phyloP scores from a whole-genome alignment of 1,140 invertebrate species.

The Camponotus pennsylvanicus region DNA sequence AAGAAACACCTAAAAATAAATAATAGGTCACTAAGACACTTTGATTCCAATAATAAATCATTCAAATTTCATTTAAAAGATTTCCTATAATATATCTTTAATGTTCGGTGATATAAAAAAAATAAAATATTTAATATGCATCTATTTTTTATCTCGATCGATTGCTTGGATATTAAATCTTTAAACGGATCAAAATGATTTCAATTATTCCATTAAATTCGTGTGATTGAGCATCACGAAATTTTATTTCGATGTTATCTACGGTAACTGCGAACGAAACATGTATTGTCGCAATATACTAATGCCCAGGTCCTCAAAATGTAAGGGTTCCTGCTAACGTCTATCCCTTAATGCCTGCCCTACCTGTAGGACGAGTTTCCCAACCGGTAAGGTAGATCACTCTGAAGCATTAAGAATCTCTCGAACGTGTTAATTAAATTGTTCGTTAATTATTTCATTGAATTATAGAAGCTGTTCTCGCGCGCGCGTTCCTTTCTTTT shows the following conservation, averaged over 20 bases:
- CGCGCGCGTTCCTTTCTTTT: slow-evolving; percentile 22
- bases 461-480: slow-evolving; percentile 64
- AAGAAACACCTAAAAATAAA: background rate
- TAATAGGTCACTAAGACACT: no score
- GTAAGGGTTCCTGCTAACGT: background rate
- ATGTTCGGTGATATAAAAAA: background rate
- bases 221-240: slow-evolving; percentile 1
- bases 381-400: slow-evolving; percentile 84
- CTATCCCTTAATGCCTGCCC: slow-evolving; percentile 55
- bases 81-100: no score
- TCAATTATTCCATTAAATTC: slow-evolving; percentile 37
- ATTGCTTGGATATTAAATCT: background rate
- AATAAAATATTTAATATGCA: slow-evolving; percentile 4
- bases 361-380: slow-evolving; percentile 54
- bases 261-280: background rate
- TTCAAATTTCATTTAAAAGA: no score
- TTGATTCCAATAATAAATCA: no score
- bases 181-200: background rate
- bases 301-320: background rate
- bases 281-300: slow-evolving; percentile 29
- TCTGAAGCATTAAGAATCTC: slow-evolving; percentile 67
- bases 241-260: slow-evolving; percentile 23
- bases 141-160: background rate
- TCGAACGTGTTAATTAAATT: slow-evolving; percentile 80
- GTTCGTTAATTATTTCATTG: slow-evolving; percentile 75